Conservation (phyloP, 2,797 vertebrate species). For the Myioborus melanocephalus region DNA sequence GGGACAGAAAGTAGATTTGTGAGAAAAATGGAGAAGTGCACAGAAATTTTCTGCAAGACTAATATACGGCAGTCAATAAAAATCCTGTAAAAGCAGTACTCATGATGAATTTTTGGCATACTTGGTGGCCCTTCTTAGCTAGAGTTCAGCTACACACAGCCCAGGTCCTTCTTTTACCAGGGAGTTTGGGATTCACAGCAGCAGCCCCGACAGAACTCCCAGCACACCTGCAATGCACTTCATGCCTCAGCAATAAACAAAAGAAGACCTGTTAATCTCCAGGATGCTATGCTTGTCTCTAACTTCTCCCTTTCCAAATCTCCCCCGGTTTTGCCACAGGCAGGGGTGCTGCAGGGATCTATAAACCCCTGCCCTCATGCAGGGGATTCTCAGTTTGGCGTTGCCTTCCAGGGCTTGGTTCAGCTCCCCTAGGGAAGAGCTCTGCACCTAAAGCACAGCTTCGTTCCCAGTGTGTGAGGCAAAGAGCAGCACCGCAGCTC, state of each 20-base stretch:
- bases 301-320: not conserved
- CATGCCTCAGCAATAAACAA: not conserved
- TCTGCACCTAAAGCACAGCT: not conserved
- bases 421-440: not conserved
- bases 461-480: accelerated
- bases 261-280: not conserved
- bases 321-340: not conserved
- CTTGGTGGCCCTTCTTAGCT: not conserved
- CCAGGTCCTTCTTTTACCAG: not conserved
- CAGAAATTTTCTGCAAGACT: not conserved
- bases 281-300: not conserved
- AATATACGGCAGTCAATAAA: not conserved
- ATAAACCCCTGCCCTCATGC: not conserved
- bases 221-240: not conserved
- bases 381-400: not conserved
- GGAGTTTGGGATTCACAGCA: not conserved
- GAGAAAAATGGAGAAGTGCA: not conserved
- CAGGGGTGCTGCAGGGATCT: accelerated
- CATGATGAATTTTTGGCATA: not conserved
- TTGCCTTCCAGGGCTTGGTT: not conserved
- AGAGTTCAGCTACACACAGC: not conserved
- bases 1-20: not conserved
- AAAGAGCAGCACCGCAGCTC: not conserved
- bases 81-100: not conserved
- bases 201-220: accelerated